Evolutionary conservation across 2,888 invertebrate species (phyloP).

Genomic region (Pollenia griseotomentosa): DNA sequence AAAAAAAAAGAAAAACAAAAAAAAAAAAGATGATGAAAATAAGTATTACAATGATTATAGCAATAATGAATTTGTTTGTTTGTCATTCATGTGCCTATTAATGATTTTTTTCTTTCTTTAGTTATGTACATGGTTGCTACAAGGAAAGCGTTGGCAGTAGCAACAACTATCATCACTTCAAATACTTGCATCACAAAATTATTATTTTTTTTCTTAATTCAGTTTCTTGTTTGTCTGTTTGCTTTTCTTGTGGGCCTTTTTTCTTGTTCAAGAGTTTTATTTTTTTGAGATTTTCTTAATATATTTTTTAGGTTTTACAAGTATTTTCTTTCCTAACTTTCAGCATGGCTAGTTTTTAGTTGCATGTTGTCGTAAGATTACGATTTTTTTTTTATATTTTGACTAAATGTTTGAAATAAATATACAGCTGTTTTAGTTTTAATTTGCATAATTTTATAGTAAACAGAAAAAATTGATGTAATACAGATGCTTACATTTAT

Average conservation of each 20-base stretch:
- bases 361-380: constrained; percentile 6
- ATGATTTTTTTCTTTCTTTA: background rate
- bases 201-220: constrained; percentile 11
- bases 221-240: constrained; percentile 4
- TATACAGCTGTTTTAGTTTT: constrained; percentile 3
- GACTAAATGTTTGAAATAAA: background rate
- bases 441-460: constrained; percentile 23
- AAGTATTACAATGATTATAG: constrained; percentile 23
- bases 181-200: constrained; percentile 4
- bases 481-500: background rate
- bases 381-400: background rate
- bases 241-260: constrained; percentile 14
- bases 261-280: background rate
- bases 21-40: constrained; percentile 3
- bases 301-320: background rate
- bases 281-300: background rate
- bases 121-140: constrained; percentile 1
- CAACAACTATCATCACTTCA: constrained; percentile 6
- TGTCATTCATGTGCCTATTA: constrained; percentile 23
- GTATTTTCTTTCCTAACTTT: constrained; percentile 22
- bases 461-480: background rate
- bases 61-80: constrained; percentile 36
- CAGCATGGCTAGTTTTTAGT: constrained; percentile 23
- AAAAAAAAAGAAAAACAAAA: background rate
- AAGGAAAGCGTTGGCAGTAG: constrained; percentile 50